Conservation (phyloP, 1,140 invertebrate species). For the Brachystomella parvula region DNA sequence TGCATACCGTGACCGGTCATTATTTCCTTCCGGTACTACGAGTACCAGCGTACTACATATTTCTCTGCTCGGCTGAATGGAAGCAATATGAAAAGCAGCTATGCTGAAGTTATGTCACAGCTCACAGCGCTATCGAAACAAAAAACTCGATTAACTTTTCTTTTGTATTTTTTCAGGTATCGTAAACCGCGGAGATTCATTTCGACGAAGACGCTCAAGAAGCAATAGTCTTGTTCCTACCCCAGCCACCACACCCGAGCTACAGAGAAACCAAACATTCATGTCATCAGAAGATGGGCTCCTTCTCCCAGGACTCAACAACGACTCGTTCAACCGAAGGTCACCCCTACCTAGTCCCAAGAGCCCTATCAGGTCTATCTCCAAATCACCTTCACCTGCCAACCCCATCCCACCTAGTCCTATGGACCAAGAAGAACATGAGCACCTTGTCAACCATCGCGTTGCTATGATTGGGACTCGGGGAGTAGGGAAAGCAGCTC, state of each 20-base stretch:
- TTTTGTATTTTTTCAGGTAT: conserved; percentile 57
- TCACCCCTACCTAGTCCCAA: conserved; percentile 26
- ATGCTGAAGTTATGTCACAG: neutral
- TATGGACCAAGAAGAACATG: conserved; percentile 34
- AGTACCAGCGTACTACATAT: too few relatives aligned
- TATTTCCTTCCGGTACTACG: too few relatives aligned
- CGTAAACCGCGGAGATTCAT: conserved; percentile 80
- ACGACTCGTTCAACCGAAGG: conserved; percentile 16
- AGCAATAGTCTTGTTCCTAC: conserved; percentile 63
- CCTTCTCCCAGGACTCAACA: conserved; percentile 27
- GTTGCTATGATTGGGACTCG: conserved; percentile 75
- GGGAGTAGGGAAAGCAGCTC: conserved; percentile 82
- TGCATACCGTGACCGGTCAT: too few relatives aligned
- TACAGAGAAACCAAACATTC: conserved; percentile 28
- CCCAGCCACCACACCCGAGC: conserved; percentile 34
- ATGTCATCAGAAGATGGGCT: conserved; percentile 36
- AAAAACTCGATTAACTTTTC: too few relatives aligned
- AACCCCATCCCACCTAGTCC: conserved; percentile 16
- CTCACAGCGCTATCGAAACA: neutral
- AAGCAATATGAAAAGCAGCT: neutral
- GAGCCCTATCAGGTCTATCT: neutral
- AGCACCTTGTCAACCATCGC: conserved; percentile 50
- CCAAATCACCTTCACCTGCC: neutral
- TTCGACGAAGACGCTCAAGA: conserved; percentile 64
- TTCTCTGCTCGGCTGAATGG: too few relatives aligned